These are phyloP conservation scores for Hypotaenidia philippensis DNA, from an alignment of 2,797 vertebrate species.

Conservation along the genomic window DNA sequence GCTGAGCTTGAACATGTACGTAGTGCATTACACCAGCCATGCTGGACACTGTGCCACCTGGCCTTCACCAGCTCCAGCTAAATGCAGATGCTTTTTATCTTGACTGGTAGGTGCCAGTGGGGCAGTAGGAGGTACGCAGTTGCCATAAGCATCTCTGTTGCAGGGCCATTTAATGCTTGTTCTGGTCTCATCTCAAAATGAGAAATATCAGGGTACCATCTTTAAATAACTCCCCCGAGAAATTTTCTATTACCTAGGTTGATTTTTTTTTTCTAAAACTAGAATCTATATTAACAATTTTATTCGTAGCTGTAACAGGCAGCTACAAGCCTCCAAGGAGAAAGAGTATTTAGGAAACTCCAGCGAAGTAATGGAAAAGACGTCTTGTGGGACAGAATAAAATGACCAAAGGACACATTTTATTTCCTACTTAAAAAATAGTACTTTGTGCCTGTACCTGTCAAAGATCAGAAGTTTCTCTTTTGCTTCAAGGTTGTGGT, in stretches of 20 bases:
- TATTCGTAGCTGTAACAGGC: not conserved
- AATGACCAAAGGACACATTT: not conserved
- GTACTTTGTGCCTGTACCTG: not conserved
- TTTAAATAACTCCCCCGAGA: not conserved
- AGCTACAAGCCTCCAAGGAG: not conserved
- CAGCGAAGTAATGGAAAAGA: not conserved
- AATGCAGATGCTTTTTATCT: not conserved
- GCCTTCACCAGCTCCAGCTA: not conserved
- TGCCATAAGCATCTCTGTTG: not conserved
- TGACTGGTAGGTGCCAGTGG: fast-evolving
- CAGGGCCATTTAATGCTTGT: not conserved
- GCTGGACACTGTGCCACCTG: too few species aligned
- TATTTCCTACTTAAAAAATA: not conserved
- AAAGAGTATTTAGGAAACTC: not conserved
- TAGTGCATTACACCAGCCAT: not conserved
- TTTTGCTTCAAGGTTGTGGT: not conserved
- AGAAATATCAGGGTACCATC: not conserved
- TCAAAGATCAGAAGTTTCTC: not conserved
- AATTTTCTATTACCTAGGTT: not conserved
- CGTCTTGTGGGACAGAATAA: not conserved
- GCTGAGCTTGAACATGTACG: not conserved
- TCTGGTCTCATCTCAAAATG: not conserved
- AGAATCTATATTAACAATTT: not conserved
- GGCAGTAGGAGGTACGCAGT: not conserved
- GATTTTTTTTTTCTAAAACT: not conserved